Evolutionary conservation across 1,140 invertebrate genomes (phyloP).

Genomic region (Bombus haemorrhoidalis): DNA sequence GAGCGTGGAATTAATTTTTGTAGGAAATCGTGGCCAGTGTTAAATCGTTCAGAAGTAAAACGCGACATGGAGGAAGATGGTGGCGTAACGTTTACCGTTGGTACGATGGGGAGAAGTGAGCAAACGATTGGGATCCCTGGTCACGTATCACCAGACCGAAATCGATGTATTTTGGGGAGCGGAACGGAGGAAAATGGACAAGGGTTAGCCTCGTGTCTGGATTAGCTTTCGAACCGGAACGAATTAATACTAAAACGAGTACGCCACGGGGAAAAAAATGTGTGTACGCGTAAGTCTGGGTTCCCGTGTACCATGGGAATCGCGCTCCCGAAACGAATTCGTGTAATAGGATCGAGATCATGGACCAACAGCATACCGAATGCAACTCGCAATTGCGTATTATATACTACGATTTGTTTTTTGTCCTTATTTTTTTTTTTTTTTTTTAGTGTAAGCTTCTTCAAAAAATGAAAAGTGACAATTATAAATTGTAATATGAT

Average conservation of each 20-base stretch:
- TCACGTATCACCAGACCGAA: conserved; percentile 60
- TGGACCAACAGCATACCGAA: neutral
- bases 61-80: conserved; percentile 35
- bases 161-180: conserved; percentile 64
- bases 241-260: conserved; percentile 67
- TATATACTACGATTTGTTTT: neutral
- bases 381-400: neutral
- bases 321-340: conserved; percentile 10
- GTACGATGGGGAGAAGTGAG: conserved; percentile 42
- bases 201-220: conserved; percentile 66
- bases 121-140: conserved; percentile 55
- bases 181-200: conserved; percentile 64
- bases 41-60: conserved; percentile 57
- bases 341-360: neutral
- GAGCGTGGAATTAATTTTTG: conserved; percentile 34
- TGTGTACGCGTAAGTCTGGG: neutral
- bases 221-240: conserved; percentile 66
- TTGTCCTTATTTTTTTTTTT: neutral
- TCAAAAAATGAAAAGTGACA: no score
- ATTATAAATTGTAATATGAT: no score
- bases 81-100: conserved; percentile 46
- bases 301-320: neutral
- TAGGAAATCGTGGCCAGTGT: conserved; percentile 37
- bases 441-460: neutral
- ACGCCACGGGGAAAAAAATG: neutral